These are phyloP conservation scores for Lasiurus borealis DNA, from an alignment of 2,113 vertebrate species.

Conservation along the genomic window DNA sequence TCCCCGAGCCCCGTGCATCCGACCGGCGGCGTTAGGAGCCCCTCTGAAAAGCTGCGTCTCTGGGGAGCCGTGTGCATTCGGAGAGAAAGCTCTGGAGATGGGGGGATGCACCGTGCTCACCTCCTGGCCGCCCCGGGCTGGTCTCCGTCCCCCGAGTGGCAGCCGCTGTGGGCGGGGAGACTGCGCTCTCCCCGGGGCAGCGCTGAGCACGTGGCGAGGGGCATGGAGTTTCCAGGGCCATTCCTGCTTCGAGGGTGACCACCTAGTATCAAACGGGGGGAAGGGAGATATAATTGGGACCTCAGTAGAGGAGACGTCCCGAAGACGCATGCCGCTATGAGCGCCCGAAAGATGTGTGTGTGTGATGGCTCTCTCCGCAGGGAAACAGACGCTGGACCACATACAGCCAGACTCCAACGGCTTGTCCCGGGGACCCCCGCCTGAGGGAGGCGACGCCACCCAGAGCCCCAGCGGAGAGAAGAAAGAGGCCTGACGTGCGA, in stretches of 20 bases:
- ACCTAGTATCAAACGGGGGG: background rate
- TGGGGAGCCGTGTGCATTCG: background rate
- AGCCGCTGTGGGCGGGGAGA: background rate
- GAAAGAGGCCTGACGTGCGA: slow-evolving; percentile 74
- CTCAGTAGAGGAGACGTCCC: slow-evolving; percentile 69
- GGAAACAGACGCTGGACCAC: slow-evolving; percentile 90
- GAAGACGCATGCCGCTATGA: slow-evolving; percentile 77
- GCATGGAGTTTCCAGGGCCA: background rate
- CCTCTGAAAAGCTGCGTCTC: background rate
- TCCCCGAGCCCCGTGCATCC: background rate
- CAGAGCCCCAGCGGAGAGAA: slow-evolving; percentile 84
- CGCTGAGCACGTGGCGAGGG: background rate
- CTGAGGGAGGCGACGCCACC: slow-evolving; percentile 78
- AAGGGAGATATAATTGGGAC: no score
- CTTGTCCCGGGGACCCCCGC: slow-evolving; percentile 91
- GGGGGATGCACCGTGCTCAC: background rate
- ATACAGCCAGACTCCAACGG: slow-evolving; percentile 92
- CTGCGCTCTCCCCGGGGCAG: rapidly evolving
- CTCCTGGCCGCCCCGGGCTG: background rate
- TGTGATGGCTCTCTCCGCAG: slow-evolving; percentile 87
- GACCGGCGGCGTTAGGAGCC: background rate
- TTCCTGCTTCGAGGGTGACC: slow-evolving; percentile 34
- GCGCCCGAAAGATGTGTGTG: slow-evolving; percentile 78
- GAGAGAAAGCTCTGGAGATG: background rate
- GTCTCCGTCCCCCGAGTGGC: no score